These are phyloP conservation scores for Drosophila varians DNA, from an alignment of 1,140 invertebrate species.

Conservation along the genomic window DNA sequence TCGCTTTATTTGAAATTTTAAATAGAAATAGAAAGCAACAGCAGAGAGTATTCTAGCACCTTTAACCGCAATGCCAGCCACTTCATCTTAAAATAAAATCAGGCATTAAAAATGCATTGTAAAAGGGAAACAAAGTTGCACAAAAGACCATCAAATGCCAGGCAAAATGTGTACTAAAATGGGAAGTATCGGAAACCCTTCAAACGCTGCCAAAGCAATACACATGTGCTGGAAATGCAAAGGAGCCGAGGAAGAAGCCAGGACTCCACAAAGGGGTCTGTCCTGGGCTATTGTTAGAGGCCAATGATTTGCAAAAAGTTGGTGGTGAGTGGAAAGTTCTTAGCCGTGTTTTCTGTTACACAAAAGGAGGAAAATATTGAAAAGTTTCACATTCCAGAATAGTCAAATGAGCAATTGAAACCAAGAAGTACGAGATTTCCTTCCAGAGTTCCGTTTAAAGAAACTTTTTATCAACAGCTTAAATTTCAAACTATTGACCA, in stretches of 20 bases:
- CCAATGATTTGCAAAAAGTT: constrained; percentile 49
- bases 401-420: background rate
- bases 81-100: constrained; percentile 19
- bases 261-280: constrained; percentile 11
- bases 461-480: too few relatives aligned
- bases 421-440: too few relatives aligned
- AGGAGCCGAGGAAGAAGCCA: constrained; percentile 3
- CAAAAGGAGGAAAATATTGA: constrained; percentile 1
- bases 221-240: constrained; percentile 9
- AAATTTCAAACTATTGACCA: background rate
- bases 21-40: background rate
- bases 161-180: constrained; percentile 20
- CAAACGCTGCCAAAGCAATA: constrained; percentile 31
- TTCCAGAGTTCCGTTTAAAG: background rate
- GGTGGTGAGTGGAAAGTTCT: constrained; percentile 19
- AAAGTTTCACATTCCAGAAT: background rate
- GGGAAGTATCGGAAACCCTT: constrained; percentile 20
- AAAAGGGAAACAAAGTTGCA: constrained; percentile 26
- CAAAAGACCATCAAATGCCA: constrained; percentile 37
- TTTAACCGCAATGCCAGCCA: background rate
- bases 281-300: constrained; percentile 39
- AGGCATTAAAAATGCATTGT: constrained; percentile 51
- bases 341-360: background rate
- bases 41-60: background rate
- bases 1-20: background rate